These are phyloP conservation scores for Palythoa caribaeorum DNA, from an alignment of 92 coral and sea anemone species.

Conservation along the genomic window DNA sequence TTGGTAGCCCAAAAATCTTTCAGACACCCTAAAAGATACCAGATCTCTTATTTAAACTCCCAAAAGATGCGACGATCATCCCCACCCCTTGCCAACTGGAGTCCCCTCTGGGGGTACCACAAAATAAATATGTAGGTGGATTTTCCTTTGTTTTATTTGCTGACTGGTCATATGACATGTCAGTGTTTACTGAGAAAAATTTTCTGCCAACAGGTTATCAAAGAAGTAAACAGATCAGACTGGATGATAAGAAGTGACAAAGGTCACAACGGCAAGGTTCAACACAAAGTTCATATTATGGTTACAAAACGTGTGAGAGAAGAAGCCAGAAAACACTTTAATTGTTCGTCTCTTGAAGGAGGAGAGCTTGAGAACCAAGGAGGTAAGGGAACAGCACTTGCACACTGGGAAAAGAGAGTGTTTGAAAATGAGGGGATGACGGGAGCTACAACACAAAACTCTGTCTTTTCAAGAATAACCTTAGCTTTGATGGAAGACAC, in stretches of 20 bases:
- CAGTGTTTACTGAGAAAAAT: background rate
- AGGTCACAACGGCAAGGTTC: constrained; percentile 63
- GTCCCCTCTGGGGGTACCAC: too few relatives aligned
- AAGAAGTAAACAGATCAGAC: constrained; percentile 71
- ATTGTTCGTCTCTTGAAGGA: constrained; percentile 92
- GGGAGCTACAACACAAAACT: constrained; percentile 88
- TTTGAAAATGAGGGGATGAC: constrained; percentile 99
- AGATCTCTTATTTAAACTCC: too few relatives aligned
- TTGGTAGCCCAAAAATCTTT: too few relatives aligned
- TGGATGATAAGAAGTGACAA: constrained; percentile 77
- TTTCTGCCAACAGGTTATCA: constrained; percentile 66
- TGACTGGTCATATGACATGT: too few relatives aligned
- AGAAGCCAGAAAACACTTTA: constrained; percentile 89
- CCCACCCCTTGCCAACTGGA: too few relatives aligned
- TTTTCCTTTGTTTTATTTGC: too few relatives aligned
- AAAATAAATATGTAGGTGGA: too few relatives aligned
- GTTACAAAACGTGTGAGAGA: constrained; percentile 84
- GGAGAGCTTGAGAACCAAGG: constrained; percentile 99
- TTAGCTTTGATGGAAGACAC: constrained; percentile 98
- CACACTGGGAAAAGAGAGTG: constrained; percentile 97
- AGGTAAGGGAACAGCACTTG: constrained; percentile 76
- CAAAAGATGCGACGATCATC: too few relatives aligned
- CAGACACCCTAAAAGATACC: too few relatives aligned
- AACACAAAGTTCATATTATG: constrained; percentile 73
- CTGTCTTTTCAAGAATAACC: constrained; percentile 91